Evolutionary conservation across 2,113 vertebrate species (phyloP).

Genomic region (Aptenodytes forsteri): DNA sequence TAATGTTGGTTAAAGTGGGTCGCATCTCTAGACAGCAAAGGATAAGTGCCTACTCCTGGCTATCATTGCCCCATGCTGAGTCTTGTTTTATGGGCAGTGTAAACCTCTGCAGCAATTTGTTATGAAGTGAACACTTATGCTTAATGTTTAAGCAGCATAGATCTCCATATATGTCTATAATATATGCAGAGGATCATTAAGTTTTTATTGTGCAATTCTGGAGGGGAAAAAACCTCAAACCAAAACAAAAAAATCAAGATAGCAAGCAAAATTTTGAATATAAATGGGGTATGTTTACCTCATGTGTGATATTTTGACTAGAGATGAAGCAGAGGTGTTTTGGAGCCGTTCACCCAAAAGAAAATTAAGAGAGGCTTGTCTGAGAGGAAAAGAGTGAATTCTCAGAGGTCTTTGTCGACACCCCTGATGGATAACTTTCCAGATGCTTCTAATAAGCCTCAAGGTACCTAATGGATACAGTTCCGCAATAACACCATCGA

Average conservation of each 20-base stretch:
- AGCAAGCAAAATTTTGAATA: neutral
- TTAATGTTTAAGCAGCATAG: neutral
- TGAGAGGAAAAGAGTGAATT: neutral
- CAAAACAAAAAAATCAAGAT: neutral
- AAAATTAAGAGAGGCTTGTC: neutral
- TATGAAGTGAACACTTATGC: neutral
- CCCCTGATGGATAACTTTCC: neutral
- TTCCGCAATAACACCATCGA: neutral
- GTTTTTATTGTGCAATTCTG: constrained; percentile 8
- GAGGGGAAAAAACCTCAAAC: neutral
- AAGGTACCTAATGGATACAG: neutral
- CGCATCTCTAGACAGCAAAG: neutral
- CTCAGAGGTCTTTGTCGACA: neutral
- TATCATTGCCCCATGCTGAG: neutral
- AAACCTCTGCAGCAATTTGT: neutral
- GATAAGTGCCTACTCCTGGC: neutral
- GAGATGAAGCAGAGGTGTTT: neutral
- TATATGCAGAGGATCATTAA: constrained; percentile 15
- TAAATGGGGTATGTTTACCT: neutral
- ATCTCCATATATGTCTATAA: neutral
- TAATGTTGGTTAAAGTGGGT: neutral
- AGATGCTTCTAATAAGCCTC: neutral
- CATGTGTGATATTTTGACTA: neutral
- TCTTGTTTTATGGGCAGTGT: neutral
- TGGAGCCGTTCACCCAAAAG: neutral